Evolutionary conservation across 2,888 invertebrate genomes (phyloP).

Genomic region (Cataglyphis livida): DNA sequence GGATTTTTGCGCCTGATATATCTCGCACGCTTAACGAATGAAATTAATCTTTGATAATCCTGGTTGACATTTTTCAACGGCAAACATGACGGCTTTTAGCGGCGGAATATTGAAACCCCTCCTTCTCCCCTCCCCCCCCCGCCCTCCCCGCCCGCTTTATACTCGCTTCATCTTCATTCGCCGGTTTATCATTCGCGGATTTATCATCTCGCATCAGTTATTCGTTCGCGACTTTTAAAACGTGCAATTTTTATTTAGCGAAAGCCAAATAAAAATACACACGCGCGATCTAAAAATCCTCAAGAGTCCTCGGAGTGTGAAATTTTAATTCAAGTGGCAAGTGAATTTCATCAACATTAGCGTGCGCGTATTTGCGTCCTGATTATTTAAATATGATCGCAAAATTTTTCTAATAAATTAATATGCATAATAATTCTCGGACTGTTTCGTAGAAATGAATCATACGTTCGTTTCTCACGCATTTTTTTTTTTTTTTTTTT

Average conservation of each 20-base stretch:
- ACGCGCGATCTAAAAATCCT: background rate
- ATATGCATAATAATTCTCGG: background rate
- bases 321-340: background rate
- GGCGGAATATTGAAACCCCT: constrained; percentile 19
- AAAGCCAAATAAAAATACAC: background rate
- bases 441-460: background rate
- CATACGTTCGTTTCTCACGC: background rate
- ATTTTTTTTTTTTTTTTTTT: no score
- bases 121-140: background rate
- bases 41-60: constrained; percentile 55
- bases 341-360: background rate
- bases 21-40: constrained; percentile 39
- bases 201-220: constrained; percentile 17
- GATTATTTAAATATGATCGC: background rate
- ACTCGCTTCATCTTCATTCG: constrained; percentile 38
- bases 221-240: constrained; percentile 1
- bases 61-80: constrained; percentile 28
- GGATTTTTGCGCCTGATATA: constrained; percentile 32
- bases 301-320: background rate
- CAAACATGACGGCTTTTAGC: constrained; percentile 42
- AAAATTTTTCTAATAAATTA: background rate
- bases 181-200: constrained; percentile 35
- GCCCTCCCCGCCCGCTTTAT: background rate
- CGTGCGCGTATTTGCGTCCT: background rate
- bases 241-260: constrained; percentile 5